Base-by-base conservation (phyloP, 2,797 vertebrate species). In the Cryptoblepharus egeriae region DNA sequence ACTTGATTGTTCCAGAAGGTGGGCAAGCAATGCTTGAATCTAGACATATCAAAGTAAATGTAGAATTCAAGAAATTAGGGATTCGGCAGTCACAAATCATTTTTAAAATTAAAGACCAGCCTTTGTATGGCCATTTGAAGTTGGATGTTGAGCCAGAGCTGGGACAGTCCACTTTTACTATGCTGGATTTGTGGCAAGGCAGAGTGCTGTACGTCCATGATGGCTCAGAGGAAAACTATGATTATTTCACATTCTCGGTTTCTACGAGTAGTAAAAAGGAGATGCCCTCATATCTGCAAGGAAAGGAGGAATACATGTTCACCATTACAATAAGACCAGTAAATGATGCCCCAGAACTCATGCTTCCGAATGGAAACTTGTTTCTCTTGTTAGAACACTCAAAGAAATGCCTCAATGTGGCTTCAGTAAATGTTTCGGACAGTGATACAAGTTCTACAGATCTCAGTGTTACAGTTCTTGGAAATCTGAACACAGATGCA, bases 321-420 rank as follows among this genome's bases (percentile, higher is more conserved):
- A 96, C 95, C 84, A 95, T 99, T 85, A 96, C 93, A 5, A 90
- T 98, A 63, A 97, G 93, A 32, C 97, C 97, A 77, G 96, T 97
- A 78, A 99, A 98, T 18, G 97, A 98, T 86, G 95, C 97, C 0
- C 98, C 97, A 30, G 96, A 97, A 89, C 93, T 99, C 58, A 95
- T 92, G 75, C 96, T 99, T 37, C 97, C 97, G 0, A 90, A 96
- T 88, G 98, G 97, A 79, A 98, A 98, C 90, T 94, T 98, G 70
- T 96, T 99, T 73, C 90, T 96, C 64, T 81, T 98, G 22, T 85
- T 98, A 80, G 97, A 99, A 91, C 96, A 97, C 82, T 96, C 97
- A 52, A 98, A 96, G 92, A 98, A 98, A 89, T 75, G 24, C 58
- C 93, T 98, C 85, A 96, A 94, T 28, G 92, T 93, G 13, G 95